Percentiles rank a stretch among this genome's conserved stretches.
Evolutionary conservation across 1,140 invertebrate genomes (phyloP).

Genomic region (Akabosia matsudoensis): DNA sequence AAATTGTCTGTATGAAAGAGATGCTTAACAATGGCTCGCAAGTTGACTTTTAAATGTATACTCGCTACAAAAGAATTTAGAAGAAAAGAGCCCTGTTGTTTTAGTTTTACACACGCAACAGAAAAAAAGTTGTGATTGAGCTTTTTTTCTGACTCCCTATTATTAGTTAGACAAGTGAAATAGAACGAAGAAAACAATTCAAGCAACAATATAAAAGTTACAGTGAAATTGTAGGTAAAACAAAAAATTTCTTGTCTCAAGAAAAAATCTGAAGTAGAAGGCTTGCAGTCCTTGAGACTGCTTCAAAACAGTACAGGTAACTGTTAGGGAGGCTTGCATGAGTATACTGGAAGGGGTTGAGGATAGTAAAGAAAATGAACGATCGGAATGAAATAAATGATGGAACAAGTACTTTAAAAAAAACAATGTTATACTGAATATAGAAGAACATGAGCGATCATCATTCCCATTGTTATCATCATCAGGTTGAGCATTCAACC

Average conservation of each 20-base stretch:
- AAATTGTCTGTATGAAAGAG: too few species aligned
- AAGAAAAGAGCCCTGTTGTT: not conserved
- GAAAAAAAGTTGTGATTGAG: constrained; percentile 4
- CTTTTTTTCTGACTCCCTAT: not conserved
- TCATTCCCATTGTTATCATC: not conserved
- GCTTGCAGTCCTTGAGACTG: not conserved
- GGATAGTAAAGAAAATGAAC: not conserved
- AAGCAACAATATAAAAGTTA: not conserved
- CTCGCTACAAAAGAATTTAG: too few species aligned
- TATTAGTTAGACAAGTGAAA: constrained; percentile 19
- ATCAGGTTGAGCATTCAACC: not conserved
- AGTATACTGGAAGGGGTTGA: not conserved
- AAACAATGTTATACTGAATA: not conserved
- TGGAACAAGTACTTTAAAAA: constrained; percentile 17
- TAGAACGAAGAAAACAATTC: not conserved
- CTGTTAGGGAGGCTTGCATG: not conserved
- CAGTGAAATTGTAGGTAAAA: not conserved
- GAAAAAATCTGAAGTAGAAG: not conserved
- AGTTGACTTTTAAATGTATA: too few species aligned
- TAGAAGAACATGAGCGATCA: constrained; percentile 1
- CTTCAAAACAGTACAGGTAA: not conserved
- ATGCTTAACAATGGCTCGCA: not conserved
- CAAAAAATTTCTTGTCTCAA: not conserved
- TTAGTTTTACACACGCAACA: not conserved
- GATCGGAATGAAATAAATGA: constrained; percentile 21